Evolutionary conservation across 53 echinoderm and acorn worm genomes (phyloP).

Genomic region (Apostichopus leukothele): DNA sequence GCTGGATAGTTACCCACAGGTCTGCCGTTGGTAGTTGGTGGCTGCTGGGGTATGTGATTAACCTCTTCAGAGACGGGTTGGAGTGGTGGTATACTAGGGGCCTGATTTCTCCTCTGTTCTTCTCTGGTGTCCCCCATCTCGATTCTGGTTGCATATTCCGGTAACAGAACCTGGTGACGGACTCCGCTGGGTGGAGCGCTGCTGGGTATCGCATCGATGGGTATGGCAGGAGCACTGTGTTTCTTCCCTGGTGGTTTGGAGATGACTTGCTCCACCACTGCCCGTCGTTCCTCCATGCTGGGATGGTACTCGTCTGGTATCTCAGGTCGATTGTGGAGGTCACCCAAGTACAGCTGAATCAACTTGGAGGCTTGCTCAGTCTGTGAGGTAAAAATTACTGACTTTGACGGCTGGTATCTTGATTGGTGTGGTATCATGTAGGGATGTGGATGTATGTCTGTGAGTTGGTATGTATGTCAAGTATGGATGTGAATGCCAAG

Average conservation of each 20-base stretch:
- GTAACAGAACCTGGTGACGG: background rate
- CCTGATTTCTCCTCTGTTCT: background rate
- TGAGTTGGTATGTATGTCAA: too few species aligned
- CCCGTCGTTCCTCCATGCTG: conserved; percentile 28
- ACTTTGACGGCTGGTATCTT: too few species aligned
- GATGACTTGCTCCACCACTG: conserved; percentile 9
- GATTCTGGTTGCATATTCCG: conserved; percentile 18
- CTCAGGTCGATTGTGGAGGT: background rate
- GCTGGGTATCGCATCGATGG: background rate
- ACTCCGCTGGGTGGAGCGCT: background rate
- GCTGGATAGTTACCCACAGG: background rate
- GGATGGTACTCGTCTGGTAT: background rate
- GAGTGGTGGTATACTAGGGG: background rate
- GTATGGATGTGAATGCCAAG: too few species aligned
- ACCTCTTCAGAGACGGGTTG: background rate
- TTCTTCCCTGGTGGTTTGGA: background rate
- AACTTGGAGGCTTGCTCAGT: conserved; percentile 27
- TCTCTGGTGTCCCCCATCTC: background rate
- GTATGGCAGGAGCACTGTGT: background rate
- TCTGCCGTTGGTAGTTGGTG: background rate
- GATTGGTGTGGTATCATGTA: too few species aligned
- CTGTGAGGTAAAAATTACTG: background rate
- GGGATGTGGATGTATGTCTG: too few species aligned
- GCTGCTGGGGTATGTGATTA: background rate
- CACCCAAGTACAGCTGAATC: conserved; percentile 11